Conservation (phyloP, 2,888 invertebrate species). For the Stenodera caucasica region DNA sequence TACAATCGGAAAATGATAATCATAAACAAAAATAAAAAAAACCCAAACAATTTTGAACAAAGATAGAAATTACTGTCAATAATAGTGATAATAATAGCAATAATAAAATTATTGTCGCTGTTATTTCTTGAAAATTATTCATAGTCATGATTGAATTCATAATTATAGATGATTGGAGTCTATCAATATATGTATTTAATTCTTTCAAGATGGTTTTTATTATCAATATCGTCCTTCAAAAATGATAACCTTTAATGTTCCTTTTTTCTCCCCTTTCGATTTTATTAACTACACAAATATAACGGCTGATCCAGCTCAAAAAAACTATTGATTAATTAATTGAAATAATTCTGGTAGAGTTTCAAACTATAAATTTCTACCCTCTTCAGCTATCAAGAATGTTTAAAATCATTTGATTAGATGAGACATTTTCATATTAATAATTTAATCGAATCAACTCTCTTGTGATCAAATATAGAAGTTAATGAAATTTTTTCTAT, state of each 20-base stretch:
- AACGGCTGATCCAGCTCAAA: background rate
- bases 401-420: too few species aligned
- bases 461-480: too few species aligned
- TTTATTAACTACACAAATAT: background rate
- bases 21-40: too few species aligned
- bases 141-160: background rate
- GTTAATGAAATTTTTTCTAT: too few species aligned
- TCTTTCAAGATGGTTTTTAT: background rate
- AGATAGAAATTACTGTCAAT: background rate
- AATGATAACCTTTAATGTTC: conserved; percentile 2
- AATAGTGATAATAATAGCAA: background rate
- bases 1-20: background rate
- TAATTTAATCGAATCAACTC: too few species aligned
- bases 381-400: too few species aligned
- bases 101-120: too few species aligned
- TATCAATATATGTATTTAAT: background rate
- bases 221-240: background rate
- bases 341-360: too few species aligned
- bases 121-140: background rate
- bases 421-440: too few species aligned
- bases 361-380: too few species aligned
- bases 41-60: background rate
- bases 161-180: background rate
- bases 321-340: too few species aligned
- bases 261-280: too few species aligned